Evolutionary conservation across 2,888 invertebrate genomes (phyloP).

Genomic region (Oscheius sp.): DNA sequence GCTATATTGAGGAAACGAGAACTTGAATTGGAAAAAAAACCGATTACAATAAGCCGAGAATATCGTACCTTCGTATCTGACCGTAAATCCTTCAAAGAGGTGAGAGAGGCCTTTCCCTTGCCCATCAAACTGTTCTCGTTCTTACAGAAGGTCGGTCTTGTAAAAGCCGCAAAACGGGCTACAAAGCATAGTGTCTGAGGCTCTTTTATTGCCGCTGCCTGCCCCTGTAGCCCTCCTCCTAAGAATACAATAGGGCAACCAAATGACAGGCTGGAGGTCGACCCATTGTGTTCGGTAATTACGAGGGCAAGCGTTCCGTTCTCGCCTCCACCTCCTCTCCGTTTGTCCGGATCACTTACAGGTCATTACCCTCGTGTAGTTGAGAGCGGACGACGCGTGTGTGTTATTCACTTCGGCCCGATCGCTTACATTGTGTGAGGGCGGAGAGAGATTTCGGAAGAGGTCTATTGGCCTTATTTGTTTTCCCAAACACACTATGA

Average conservation of each 20-base stretch:
- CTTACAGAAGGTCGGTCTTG: constrained; percentile 1
- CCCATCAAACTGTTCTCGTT: too few species aligned
- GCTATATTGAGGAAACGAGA: background rate
- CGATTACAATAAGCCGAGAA: background rate
- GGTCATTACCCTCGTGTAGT: constrained; percentile 18
- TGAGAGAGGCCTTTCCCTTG: background rate
- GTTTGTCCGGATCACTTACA: constrained; percentile 26
- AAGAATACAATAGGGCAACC: constrained; percentile 13
- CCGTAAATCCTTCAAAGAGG: constrained; percentile 9
- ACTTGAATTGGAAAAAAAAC: constrained; percentile 1
- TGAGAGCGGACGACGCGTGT: background rate
- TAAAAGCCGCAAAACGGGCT: background rate
- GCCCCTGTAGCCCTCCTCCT: constrained; percentile 9
- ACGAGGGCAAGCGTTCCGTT: constrained; percentile 15
- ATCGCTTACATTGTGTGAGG: too few species aligned
- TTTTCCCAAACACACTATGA: constrained; percentile 5
- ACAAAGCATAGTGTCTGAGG: background rate
- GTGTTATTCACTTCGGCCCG: too few species aligned
- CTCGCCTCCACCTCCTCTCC: background rate
- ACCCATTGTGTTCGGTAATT: constrained; percentile 27
- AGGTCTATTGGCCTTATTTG: constrained; percentile 11
- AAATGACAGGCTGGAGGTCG: constrained; percentile 28
- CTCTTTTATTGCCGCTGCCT: background rate
- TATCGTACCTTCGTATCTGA: constrained; percentile 6
- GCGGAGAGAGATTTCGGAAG: constrained; percentile 10